Evolutionary conservation across 2,888 invertebrate species (phyloP).

Genomic region (Lacanobia oleracea): DNA sequence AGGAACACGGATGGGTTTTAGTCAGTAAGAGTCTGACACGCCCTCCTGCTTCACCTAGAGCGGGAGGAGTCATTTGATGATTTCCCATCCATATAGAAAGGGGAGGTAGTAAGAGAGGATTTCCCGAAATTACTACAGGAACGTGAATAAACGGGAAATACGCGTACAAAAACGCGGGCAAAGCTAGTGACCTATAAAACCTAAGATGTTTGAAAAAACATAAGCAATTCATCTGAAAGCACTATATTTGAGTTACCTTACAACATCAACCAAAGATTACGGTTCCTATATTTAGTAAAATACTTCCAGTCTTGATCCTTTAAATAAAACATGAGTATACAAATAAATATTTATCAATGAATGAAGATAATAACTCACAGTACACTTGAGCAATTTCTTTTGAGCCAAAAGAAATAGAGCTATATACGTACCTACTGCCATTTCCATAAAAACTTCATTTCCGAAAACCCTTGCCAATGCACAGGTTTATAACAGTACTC

Average conservation of each 20-base stretch:
- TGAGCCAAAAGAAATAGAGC: conserved; percentile 17
- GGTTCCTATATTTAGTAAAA: neutral
- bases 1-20: too few relatives aligned
- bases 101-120: too few relatives aligned
- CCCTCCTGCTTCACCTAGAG: too few relatives aligned
- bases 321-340: conserved; percentile 25
- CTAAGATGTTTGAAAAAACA: neutral
- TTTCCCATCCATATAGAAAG: too few relatives aligned
- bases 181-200: neutral
- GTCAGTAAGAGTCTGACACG: too few relatives aligned
- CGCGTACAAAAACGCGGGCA: too few relatives aligned
- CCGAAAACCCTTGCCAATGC: conserved; percentile 21
- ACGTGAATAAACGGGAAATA: too few relatives aligned
- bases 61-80: too few relatives aligned
- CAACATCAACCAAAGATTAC: neutral
- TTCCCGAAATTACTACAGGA: too few relatives aligned
- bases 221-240: neutral
- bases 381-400: conserved; percentile 40
- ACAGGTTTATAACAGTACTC: conserved; percentile 12
- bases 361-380: conserved; percentile 27
- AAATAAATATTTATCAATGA: conserved; percentile 25
- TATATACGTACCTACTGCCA: conserved; percentile 12
- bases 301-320: neutral
- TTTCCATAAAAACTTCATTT: conserved; percentile 55
- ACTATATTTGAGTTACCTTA: neutral